Evolutionary conservation across 1,140 invertebrate genomes (phyloP), one percentile per base, ranked within the genome.

Genomic region (Bombus superbus): DNA sequence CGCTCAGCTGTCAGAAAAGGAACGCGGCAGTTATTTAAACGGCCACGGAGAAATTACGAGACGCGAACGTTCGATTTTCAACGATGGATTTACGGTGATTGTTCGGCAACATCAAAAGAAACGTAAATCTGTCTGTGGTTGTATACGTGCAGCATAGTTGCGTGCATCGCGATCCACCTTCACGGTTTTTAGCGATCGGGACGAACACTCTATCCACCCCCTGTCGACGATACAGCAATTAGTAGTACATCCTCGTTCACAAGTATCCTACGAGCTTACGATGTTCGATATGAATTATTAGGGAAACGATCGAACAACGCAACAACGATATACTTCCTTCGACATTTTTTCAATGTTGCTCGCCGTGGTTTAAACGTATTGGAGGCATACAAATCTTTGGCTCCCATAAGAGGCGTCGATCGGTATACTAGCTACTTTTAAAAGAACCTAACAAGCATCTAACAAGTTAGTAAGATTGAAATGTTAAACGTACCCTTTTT

Each of bases 41-140:
- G 32, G 40, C 32, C 72, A 28, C 8, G 53, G 59, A 75, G 68
- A 66, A 75, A 82, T 82, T 66, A 66, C 53, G 53, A 42, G 57
- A 74, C 80, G 40, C 40, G 40, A 15, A 64, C 69, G 47, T 73
- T 82, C 69, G 80, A 82, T 73, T 74, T 28, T 74, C 69, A 40
- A 28, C 69, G 80, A 82, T 64, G 57, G 59, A 82, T 82, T 82
- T 82, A 82, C 72, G 38, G 15, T 8, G 59, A 82, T 75, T 64
- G 71, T 82, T 82, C 57, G 57, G 81, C 69, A 82, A 82, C 71
- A 74, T 82, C 80, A 82, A 82, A 82, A 73, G 80, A 62, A 73
- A 62, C 69, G 25, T 74, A 44, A 74, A 74, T 64, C 40, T 62
- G 71, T 35, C 28, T 18, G 5, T 5, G 25, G 15, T 35, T n/a